Base-by-base conservation (phyloP, 2,888 invertebrate species). In the Cephus nigrinus region DNA sequence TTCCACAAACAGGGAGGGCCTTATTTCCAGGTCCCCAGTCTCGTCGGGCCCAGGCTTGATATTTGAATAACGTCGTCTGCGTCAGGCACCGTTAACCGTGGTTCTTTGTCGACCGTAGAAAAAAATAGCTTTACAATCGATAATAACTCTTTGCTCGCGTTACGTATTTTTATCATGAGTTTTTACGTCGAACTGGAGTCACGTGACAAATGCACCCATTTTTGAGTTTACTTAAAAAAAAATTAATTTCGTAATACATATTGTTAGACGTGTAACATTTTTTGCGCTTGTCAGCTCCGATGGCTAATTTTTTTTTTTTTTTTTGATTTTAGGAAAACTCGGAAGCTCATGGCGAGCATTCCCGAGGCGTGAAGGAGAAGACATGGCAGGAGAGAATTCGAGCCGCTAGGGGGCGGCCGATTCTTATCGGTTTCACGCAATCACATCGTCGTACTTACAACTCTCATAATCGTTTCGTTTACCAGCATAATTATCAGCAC, bases 331-430 rank as follows among this genome's bases (percentile, higher is more conserved):
- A 78, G 78, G 75, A 75, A 73, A 78, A 75, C 69, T 72, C 78
- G 75, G 78, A 75, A 75, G 78, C 78, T 78, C 78, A 75, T 68
- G 73, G 71, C 75, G 75, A 78, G 78, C 78, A 72, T 36, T 75
- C 78, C 78, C 73, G 78, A 69, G 78, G 78, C 69, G 78, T 78
- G 75, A 75, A 69, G 40, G 40, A 40, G 75, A 75, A 78, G 68
- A 75, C 75, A 78, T 78, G 78, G 75, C 78, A 72, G 75, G 78
- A 78, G 72, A 75, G 72, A 71, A 73, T 71, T 78, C 74, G 75
- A 71, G 78, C 78, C 78, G 78, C 78, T 35, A 75, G 74, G 72
- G 33, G 78, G 78, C 78, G 78, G 78, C 78, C 75, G 71, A 74
- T 71, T 74, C 75, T 68, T 72, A 78, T 55, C 78, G 72, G 40